Conservation (phyloP, 2,888 invertebrate species). For the Apotomis capreana region DNA sequence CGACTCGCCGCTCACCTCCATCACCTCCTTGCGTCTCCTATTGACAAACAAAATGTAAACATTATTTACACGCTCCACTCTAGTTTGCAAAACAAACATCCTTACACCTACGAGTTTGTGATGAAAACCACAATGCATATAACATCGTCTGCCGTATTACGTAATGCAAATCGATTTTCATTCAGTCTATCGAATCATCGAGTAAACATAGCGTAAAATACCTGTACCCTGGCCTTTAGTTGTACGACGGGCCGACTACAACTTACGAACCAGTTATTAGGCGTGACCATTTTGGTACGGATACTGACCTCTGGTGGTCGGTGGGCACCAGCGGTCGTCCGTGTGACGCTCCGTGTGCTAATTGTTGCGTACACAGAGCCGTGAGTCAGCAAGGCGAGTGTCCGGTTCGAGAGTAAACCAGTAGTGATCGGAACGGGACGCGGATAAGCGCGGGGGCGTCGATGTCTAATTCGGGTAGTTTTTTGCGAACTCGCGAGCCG, state of each 20-base stretch:
- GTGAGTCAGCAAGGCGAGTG: slow-evolving; percentile 75
- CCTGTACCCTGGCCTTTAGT: slow-evolving; percentile 77
- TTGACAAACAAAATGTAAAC: slow-evolving; percentile 51
- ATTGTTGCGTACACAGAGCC: slow-evolving; percentile 73
- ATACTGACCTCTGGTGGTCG: slow-evolving; percentile 81
- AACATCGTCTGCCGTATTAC: slow-evolving; percentile 42
- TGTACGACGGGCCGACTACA: slow-evolving; percentile 79
- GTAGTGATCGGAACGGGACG: slow-evolving; percentile 54
- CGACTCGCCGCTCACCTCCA: slow-evolving; percentile 84
- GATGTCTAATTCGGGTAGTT: slow-evolving; percentile 60
- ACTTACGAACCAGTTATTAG: slow-evolving; percentile 83
- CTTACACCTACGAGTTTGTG: slow-evolving; percentile 41
- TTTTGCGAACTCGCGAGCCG: slow-evolving; percentile 49
- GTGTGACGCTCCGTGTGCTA: slow-evolving; percentile 76
- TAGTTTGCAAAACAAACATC: not conserved
- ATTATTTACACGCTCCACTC: not conserved
- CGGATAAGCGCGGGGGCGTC: slow-evolving; percentile 55
- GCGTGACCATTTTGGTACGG: slow-evolving; percentile 83
- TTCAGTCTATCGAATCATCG: slow-evolving; percentile 71
- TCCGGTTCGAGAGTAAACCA: slow-evolving; percentile 62
- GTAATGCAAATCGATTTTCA: slow-evolving; percentile 58
- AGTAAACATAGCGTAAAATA: slow-evolving; percentile 79
- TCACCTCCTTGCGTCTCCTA: slow-evolving; percentile 84
- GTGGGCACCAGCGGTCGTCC: slow-evolving; percentile 68
- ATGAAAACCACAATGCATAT: slow-evolving; percentile 33